phyloP scores from a whole-genome alignment of 1,140 invertebrate genomes.

The Cotesia glomerata region DNA sequence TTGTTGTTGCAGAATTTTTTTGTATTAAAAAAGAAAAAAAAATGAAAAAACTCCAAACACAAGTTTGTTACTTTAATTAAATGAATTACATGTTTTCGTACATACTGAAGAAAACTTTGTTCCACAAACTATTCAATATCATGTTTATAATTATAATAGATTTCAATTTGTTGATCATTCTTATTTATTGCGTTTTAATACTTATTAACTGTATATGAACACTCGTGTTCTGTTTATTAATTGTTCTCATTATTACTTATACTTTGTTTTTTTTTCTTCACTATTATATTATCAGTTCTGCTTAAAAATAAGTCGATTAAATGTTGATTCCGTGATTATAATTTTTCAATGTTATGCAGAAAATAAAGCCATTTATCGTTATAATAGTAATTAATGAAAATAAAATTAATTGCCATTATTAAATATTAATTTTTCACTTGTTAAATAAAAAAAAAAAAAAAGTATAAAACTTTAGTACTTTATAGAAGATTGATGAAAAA shows the following conservation, averaged over 20 bases:
- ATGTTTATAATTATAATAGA: background rate
- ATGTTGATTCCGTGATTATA: too few relatives aligned
- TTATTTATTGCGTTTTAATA: slow-evolving; percentile 1
- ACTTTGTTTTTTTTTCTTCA: slow-evolving; percentile 27
- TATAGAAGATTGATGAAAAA: slow-evolving; percentile 12
- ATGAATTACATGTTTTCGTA: background rate
- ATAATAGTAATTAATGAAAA: background rate
- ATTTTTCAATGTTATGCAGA: too few relatives aligned
- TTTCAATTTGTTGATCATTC: background rate
- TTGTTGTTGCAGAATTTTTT: slow-evolving; percentile 19
- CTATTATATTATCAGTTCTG: slow-evolving; percentile 20
- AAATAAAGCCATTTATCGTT: too few relatives aligned
- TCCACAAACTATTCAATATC: background rate
- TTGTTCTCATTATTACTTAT: slow-evolving; percentile 31
- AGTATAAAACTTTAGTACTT: slow-evolving; percentile 23
- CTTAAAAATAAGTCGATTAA: background rate
- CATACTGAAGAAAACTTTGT: background rate
- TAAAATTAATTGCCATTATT: background rate
- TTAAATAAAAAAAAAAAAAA: background rate
- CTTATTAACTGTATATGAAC: background rate
- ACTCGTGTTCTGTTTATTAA: slow-evolving; percentile 4
- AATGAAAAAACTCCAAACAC: slow-evolving; percentile 10
- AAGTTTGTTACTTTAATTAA: slow-evolving; percentile 1
- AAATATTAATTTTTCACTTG: background rate
- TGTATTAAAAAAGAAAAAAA: slow-evolving; percentile 8